phyloP scores from a whole-genome alignment of 53 echinoderm and acorn worm species.

The Arbacia lixula region DNA sequence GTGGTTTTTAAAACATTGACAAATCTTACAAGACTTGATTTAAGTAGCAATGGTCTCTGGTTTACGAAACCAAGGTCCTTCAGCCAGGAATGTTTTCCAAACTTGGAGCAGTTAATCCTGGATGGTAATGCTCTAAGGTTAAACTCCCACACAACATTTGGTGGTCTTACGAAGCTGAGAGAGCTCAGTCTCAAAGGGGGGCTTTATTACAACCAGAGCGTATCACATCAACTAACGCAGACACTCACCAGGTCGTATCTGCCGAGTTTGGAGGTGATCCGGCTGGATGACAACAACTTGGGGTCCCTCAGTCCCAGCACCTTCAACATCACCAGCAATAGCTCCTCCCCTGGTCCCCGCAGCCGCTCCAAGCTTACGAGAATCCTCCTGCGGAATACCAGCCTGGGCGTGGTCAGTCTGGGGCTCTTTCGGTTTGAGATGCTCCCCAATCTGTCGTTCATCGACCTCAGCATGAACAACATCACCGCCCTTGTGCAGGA shows the following conservation, averaged over 20 bases:
- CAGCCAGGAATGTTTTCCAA: slow-evolving; percentile 26
- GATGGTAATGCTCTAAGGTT: slow-evolving; percentile 52
- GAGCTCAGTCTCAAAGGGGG: slow-evolving; percentile 70
- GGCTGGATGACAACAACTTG: slow-evolving; percentile 77
- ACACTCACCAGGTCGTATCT: slow-evolving; percentile 39
- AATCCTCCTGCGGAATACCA: slow-evolving; percentile 62
- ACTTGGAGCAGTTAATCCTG: slow-evolving; percentile 35
- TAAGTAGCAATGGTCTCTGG: slow-evolving; percentile 18
- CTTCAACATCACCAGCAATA: slow-evolving; percentile 8
- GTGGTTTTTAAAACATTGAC: slow-evolving; percentile 9
- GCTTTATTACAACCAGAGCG: slow-evolving; percentile 36
- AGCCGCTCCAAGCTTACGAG: slow-evolving; percentile 27
- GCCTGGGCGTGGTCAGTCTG: slow-evolving; percentile 36
- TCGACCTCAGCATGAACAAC: slow-evolving; percentile 78
- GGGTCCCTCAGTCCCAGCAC: slow-evolving; percentile 26
- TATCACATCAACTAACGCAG: slow-evolving; percentile 39
- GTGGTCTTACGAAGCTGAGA: slow-evolving; percentile 42
- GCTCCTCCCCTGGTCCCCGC: background rate
- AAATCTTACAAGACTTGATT: slow-evolving; percentile 13
- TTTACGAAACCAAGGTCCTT: slow-evolving; percentile 26
- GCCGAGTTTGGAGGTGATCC: slow-evolving; percentile 49
- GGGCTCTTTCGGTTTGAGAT: slow-evolving; percentile 45
- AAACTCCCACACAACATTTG: slow-evolving; percentile 34
- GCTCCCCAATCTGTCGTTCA: slow-evolving; percentile 59
- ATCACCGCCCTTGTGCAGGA: slow-evolving; percentile 44